Percentiles rank a stretch among this genome's conserved stretches.
Evolutionary conservation across 2,888 invertebrate genomes (phyloP).

Genomic region (Fragum whitleyi): DNA sequence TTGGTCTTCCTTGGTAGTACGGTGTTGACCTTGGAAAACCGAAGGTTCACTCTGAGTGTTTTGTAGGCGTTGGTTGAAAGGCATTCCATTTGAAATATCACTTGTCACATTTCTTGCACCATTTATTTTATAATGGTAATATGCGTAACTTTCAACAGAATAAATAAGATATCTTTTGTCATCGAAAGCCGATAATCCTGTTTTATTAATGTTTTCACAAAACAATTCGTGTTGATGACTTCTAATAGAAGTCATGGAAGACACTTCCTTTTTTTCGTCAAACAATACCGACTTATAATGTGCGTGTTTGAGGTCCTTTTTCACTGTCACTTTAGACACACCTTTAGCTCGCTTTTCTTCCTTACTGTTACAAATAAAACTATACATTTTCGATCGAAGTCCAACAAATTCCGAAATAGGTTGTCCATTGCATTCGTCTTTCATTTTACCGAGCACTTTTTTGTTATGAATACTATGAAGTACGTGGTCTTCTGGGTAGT

Average conservation of each 20-base stretch:
- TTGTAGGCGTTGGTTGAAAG: neutral
- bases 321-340: slow-evolving; percentile 51
- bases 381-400: slow-evolving; percentile 62
- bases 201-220: slow-evolving; percentile 50
- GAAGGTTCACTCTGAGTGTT: neutral
- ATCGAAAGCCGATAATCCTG: slow-evolving; percentile 54
- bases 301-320: slow-evolving; percentile 50
- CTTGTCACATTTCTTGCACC: neutral
- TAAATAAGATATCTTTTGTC: slow-evolving; percentile 59
- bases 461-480: slow-evolving; percentile 77
- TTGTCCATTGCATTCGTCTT: slow-evolving; percentile 75
- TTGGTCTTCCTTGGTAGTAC: neutral
- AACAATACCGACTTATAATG: slow-evolving; percentile 53
- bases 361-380: slow-evolving; percentile 35
- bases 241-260: slow-evolving; percentile 47
- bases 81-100: neutral
- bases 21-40: neutral
- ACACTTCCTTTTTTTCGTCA: slow-evolving; percentile 38
- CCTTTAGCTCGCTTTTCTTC: slow-evolving; percentile 61
- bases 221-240: slow-evolving; percentile 56
- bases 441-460: slow-evolving; percentile 84
- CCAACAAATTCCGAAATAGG: slow-evolving; percentile 76
- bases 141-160: slow-evolving; percentile 51
- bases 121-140: slow-evolving; percentile 52
- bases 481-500: slow-evolving; percentile 74